Percentiles rank a stretch among this genome's conserved stretches.
These are phyloP conservation scores for Siniperca scherzeri DNA, from an alignment of 2,797 vertebrate genomes.

Conservation along the genomic window DNA sequence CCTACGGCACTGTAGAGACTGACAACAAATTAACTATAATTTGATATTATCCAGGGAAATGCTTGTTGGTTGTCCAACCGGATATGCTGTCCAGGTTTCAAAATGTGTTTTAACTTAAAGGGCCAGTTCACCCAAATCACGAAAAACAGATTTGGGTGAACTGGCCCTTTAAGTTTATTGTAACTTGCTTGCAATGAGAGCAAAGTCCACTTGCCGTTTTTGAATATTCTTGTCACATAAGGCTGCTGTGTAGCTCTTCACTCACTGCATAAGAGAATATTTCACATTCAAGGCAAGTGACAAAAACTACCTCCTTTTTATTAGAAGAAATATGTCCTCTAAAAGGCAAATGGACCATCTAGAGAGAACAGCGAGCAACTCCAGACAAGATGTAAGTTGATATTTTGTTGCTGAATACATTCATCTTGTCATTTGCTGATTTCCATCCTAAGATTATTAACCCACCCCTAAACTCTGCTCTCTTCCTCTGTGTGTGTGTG, in stretches of 20 bases:
- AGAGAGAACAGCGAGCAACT: conserved; percentile 90
- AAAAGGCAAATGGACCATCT: conserved; percentile 90
- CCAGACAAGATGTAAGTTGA: conserved; percentile 90
- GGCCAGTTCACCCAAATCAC: neutral
- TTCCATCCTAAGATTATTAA: conserved; percentile 3
- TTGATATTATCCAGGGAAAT: neutral
- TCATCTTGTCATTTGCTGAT: no score
- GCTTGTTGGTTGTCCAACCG: neutral
- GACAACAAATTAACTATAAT: neutral
- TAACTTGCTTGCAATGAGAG: conserved; percentile 25
- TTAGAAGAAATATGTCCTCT: conserved; percentile 88
- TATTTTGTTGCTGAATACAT: neutral
- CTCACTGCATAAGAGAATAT: neutral
- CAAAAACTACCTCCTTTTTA: conserved; percentile 57
- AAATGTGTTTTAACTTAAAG: neutral
- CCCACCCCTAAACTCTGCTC: neutral
- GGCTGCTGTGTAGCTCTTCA: neutral
- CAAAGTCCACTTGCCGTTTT: conserved; percentile 50
- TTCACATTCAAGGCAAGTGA: conserved; percentile 10
- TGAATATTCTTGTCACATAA: neutral
- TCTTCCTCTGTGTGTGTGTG: conserved; percentile 11
- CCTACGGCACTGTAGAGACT: neutral
- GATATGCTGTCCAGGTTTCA: neutral
- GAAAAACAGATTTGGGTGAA: neutral
- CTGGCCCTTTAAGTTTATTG: conserved; percentile 35